These are phyloP conservation scores for Mycteria americana DNA, from an alignment of 2,797 vertebrate genomes.

Conservation along the genomic window DNA sequence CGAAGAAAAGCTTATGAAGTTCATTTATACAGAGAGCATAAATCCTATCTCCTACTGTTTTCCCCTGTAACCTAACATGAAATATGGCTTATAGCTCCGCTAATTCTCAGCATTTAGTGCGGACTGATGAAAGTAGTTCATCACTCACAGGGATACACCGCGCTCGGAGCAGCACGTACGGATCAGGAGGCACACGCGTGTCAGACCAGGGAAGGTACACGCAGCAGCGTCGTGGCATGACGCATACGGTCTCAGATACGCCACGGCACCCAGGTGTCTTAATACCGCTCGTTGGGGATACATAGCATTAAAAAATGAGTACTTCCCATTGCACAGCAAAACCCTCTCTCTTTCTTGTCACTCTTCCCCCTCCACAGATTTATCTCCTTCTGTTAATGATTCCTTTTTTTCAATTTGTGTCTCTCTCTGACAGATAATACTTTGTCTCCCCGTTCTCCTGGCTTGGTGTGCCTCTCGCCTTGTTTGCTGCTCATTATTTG, in stretches of 20 bases:
- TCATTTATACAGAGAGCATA: slow-evolving; percentile 49
- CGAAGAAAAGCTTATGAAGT: slow-evolving; percentile 33
- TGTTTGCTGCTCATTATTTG: slow-evolving; percentile 69
- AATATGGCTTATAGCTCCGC: slow-evolving; percentile 28
- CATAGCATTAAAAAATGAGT: background rate
- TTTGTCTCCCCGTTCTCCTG: slow-evolving; percentile 58
- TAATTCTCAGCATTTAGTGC: slow-evolving; percentile 49
- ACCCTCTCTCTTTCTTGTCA: slow-evolving; percentile 16
- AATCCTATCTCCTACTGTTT: slow-evolving; percentile 51
- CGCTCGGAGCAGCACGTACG: background rate
- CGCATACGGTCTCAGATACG: background rate
- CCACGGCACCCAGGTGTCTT: background rate
- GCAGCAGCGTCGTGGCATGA: background rate
- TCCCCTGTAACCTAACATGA: slow-evolving; percentile 26
- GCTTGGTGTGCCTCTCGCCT: slow-evolving; percentile 39
- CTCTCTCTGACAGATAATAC: slow-evolving; percentile 46
- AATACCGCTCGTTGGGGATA: background rate
- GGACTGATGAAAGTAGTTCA: slow-evolving; percentile 46
- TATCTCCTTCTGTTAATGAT: slow-evolving; percentile 58
- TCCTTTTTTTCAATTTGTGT: slow-evolving; percentile 51
- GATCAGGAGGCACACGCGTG: background rate
- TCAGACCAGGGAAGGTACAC: background rate
- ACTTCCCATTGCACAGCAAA: slow-evolving; percentile 21
- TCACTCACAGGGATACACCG: background rate
- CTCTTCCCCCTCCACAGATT: slow-evolving; percentile 37